phyloP scores from a whole-genome alignment of 2,113 vertebrate species.

The Fregata magnificens region DNA sequence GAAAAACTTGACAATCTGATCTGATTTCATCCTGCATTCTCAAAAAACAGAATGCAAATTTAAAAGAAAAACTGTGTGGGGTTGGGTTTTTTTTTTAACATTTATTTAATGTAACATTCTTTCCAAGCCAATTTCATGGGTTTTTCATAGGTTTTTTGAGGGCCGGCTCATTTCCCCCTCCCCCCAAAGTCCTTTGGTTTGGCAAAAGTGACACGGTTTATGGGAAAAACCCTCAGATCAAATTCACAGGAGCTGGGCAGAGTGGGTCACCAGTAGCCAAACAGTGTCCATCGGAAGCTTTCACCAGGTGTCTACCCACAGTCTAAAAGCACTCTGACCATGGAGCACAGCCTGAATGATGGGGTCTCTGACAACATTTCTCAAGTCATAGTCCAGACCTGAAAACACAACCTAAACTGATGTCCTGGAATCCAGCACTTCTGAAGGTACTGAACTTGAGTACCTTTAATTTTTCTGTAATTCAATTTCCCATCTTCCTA shows the following conservation, averaged over 20 bases:
- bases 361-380: neutral
- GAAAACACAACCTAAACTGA: accelerated
- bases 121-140: neutral
- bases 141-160: neutral
- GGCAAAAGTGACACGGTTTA: neutral
- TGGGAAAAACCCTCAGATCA: neutral
- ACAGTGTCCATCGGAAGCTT: accelerated
- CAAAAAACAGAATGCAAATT: neutral
- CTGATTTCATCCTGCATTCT: neutral
- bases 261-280: neutral
- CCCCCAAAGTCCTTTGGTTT: neutral
- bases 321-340: neutral
- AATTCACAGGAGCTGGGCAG: neutral
- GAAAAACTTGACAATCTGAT: neutral
- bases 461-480: neutral
- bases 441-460: neutral
- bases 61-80: neutral
- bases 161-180: neutral
- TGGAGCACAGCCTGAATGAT: neutral
- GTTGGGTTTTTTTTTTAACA: neutral
- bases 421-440: neutral
- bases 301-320: neutral
- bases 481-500: neutral
- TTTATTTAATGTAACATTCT: neutral
- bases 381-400: neutral